These are phyloP conservation scores for Jaculus jaculus DNA, from an alignment of 2,113 vertebrate species.

Conservation along the genomic window DNA sequence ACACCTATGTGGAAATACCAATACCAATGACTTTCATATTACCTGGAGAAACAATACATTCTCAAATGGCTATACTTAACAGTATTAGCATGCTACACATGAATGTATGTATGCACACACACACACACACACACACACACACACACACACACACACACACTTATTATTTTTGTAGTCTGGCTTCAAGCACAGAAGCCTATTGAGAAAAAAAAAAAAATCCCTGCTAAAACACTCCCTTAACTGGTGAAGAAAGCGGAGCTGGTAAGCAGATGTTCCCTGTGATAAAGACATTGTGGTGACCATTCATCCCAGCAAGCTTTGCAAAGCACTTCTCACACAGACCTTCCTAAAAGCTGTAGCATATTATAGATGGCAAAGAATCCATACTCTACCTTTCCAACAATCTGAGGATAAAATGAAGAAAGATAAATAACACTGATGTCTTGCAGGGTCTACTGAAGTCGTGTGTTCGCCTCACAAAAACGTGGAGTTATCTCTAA, in stretches of 20 bases:
- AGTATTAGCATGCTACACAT: constrained; percentile 57
- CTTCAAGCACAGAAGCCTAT: constrained; percentile 67
- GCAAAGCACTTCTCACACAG: constrained; percentile 81
- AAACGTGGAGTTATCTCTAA: constrained; percentile 51
- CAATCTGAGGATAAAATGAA: constrained; percentile 68
- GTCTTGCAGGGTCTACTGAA: constrained; percentile 58
- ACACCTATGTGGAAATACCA: background rate
- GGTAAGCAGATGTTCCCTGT: constrained; percentile 85
- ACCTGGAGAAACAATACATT: constrained; percentile 49
- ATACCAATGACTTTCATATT: constrained; percentile 12
- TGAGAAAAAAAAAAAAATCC: constrained; percentile 66
- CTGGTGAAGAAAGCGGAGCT: constrained; percentile 79
- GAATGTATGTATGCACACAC: background rate
- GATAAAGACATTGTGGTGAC: constrained; percentile 77
- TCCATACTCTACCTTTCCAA: constrained; percentile 75
- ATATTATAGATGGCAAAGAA: constrained; percentile 75
- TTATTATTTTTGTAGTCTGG: constrained; percentile 76
- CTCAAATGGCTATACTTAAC: constrained; percentile 54
- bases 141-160: background rate
- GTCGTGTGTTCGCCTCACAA: constrained; percentile 42
- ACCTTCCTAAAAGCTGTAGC: constrained; percentile 78
- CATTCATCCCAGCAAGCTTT: constrained; percentile 77
- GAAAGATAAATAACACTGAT: constrained; percentile 36
- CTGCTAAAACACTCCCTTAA: constrained; percentile 74
- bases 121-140: no score